phyloP scores from a whole-genome alignment of 2,113 vertebrate species.

The Tragelaphus buxtoni region DNA sequence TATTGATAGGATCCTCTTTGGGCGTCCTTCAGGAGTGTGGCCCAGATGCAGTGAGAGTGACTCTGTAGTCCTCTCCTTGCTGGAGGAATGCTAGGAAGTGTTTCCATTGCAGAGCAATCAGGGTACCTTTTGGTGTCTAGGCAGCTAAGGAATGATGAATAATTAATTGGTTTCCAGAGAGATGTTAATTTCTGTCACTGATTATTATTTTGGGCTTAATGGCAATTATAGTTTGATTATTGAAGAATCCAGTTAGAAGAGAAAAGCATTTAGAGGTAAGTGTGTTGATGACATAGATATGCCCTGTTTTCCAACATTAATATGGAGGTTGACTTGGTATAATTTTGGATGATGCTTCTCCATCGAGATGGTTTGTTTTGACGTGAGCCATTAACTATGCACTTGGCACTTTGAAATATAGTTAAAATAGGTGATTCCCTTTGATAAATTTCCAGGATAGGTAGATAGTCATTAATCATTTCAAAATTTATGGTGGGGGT shows the following conservation, averaged over 20 bases:
- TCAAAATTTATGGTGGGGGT: not conserved
- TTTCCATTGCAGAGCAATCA: not conserved
- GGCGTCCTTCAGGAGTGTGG: not conserved
- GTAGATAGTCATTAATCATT: not conserved
- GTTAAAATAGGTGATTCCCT: conserved; percentile 18
- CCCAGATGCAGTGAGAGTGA: not conserved
- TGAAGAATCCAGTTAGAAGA: not conserved
- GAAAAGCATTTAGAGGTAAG: not conserved
- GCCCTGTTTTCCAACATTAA: not conserved
- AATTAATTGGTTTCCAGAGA: conserved; percentile 4
- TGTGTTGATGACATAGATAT: not conserved
- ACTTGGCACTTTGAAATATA: not conserved
- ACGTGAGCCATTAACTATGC: not conserved
- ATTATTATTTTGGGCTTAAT: conserved; percentile 16
- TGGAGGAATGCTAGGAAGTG: not conserved
- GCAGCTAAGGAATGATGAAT: not conserved
- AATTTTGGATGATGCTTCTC: not conserved
- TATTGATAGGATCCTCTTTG: not conserved
- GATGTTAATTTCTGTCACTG: not conserved
- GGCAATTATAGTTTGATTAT: not conserved
- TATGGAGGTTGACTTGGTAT: not conserved
- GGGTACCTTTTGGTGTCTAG: not conserved
- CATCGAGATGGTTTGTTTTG: conserved; percentile 19
- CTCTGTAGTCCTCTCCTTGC: not conserved
- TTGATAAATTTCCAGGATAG: not conserved